Evolutionary conservation across 2,888 invertebrate species (phyloP).

Genomic region (Chloroclystis v-ata): DNA sequence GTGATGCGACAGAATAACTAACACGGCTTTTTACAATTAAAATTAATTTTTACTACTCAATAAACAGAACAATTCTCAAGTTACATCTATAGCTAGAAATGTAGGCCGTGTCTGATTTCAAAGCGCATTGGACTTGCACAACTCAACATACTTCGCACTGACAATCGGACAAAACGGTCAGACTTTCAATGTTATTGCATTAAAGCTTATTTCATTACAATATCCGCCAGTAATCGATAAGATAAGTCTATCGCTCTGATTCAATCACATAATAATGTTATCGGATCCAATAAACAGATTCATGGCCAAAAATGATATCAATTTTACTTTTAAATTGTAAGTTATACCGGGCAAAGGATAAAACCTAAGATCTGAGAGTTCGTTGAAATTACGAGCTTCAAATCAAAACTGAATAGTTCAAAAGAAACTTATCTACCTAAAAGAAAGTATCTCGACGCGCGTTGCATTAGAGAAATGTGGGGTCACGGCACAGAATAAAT

Average conservation of each 20-base stretch:
- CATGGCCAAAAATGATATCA: slow-evolving; percentile 20
- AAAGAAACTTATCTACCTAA: slow-evolving; percentile 14
- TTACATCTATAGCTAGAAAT: slow-evolving; percentile 64
- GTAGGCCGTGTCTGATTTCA: slow-evolving; percentile 66
- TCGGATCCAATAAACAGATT: slow-evolving; percentile 30
- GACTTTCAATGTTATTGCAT: slow-evolving; percentile 37
- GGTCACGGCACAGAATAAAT: slow-evolving; percentile 35
- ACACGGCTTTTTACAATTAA: slow-evolving; percentile 3
- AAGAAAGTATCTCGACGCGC: slow-evolving; percentile 30
- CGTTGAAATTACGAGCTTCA: too few relatives aligned
- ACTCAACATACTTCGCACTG: slow-evolving; percentile 45
- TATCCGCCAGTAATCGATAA: slow-evolving; percentile 27
- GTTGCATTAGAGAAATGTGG: slow-evolving; percentile 41
- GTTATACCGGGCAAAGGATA: background rate
- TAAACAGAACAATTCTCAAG: slow-evolving; percentile 52
- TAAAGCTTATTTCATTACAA: slow-evolving; percentile 1
- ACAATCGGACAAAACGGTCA: slow-evolving; percentile 35
- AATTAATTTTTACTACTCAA: slow-evolving; percentile 23
- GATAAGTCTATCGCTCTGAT: slow-evolving; percentile 37
- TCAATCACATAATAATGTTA: slow-evolving; percentile 32
- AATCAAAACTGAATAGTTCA: background rate
- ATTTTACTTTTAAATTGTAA: background rate
- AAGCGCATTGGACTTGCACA: slow-evolving; percentile 58
- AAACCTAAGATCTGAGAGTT: too few relatives aligned
- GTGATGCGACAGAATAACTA: background rate